A percentile compares a stretch with the other conserved stretches of the same genome.
Conservation (phyloP, 2,113 vertebrate species). For the rabbit (Oryctolagus cuniculus) region DNA sequence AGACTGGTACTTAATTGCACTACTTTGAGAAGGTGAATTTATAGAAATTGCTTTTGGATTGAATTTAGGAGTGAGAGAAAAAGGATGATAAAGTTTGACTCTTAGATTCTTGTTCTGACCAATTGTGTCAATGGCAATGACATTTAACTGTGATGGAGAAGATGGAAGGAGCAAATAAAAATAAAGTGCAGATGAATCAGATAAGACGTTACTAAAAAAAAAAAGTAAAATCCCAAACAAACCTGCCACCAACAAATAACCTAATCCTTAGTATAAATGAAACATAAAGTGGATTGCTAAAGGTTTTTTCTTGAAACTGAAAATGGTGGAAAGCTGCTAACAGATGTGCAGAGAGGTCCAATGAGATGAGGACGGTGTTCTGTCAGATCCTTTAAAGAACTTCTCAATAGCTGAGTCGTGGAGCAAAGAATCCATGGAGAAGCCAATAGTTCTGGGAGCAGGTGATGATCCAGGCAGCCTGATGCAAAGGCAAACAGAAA, state of each 20-base stretch:
- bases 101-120: background rate
- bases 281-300: background rate
- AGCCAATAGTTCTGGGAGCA: background rate
- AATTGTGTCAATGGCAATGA: background rate
- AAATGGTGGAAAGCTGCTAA: background rate
- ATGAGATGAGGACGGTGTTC: background rate
- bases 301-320: background rate
- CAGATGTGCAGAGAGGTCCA: background rate
- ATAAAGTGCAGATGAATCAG: background rate
- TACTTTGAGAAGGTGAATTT: background rate
- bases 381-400: background rate
- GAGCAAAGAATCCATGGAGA: background rate
- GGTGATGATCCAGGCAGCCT: background rate
- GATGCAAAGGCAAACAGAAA: background rate
- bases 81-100: background rate
- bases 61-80: background rate
- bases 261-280: background rate
- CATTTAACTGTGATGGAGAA: background rate
- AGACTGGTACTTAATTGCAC: background rate
- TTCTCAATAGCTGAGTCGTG: background rate
- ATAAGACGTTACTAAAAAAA: background rate
- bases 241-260: background rate
- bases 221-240: background rate
- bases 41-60: constrained; percentile 2
- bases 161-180: background rate